Conservation (phyloP, 2,888 invertebrate species). For the Drosophila kokeensis region DNA sequence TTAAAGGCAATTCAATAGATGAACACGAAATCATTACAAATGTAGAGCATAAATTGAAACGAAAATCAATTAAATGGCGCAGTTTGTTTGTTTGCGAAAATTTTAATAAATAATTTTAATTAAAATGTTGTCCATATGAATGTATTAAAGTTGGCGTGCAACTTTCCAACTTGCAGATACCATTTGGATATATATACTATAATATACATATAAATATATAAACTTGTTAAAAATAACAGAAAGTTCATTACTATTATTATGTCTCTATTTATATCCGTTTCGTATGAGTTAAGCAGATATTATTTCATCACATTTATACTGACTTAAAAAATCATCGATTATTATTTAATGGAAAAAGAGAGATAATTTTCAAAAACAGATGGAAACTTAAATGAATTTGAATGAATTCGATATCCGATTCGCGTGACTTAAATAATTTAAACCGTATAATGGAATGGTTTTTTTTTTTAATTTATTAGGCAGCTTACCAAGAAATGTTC, state of each 20-base stretch:
- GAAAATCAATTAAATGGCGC: conserved; percentile 15
- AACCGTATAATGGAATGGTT: neutral
- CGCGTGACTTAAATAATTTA: neutral
- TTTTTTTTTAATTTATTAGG: neutral
- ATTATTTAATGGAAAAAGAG: neutral
- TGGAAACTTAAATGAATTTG: neutral
- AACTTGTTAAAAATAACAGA: neutral
- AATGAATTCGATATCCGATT: neutral
- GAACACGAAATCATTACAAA: neutral
- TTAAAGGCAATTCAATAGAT: conserved; percentile 1
- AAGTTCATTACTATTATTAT: neutral
- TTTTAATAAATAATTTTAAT: conserved; percentile 33
- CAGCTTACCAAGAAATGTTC: neutral
- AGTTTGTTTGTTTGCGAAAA: neutral
- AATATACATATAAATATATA: neutral
- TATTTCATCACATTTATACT: neutral
- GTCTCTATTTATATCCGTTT: neutral
- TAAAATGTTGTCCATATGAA: conserved; percentile 6
- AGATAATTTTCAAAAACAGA: neutral
- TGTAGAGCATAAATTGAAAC: conserved; percentile 7
- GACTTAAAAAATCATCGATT: neutral
- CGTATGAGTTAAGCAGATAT: too few relatives aligned
- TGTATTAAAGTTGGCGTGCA: too few relatives aligned
- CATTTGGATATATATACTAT: too few relatives aligned
- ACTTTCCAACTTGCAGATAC: neutral